A percentile compares a stretch with the other conserved stretches of the same genome.
Evolutionary conservation across 2,113 vertebrate genomes (phyloP).

Genomic region (Plecturocebus donacophilus): DNA sequence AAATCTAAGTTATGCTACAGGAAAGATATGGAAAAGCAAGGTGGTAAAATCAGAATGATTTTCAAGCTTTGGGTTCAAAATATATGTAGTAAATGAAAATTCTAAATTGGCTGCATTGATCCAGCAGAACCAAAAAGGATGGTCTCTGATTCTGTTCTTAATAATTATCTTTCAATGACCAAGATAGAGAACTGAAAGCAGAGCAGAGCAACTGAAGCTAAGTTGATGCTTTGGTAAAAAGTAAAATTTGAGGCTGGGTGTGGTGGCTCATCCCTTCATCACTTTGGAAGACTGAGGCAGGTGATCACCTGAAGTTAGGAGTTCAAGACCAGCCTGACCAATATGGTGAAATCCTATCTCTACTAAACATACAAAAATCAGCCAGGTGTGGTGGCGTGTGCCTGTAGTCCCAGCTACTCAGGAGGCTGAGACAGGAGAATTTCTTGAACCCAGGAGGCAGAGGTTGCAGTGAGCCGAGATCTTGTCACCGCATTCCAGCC

Average conservation of each 20-base stretch:
- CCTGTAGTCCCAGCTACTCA: no score
- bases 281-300: no score
- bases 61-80: not conserved
- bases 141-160: not conserved
- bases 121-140: not conserved
- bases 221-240: not conserved
- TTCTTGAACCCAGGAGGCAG: no score
- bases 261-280: no score
- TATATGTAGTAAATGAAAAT: not conserved
- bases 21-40: not conserved
- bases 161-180: not conserved
- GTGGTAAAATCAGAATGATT: not conserved
- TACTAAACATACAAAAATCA: no score
- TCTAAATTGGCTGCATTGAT: not conserved
- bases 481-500: no score
- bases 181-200: not conserved
- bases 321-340: no score
- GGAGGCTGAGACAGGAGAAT: no score
- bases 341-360: no score
- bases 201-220: not conserved
- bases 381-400: no score
- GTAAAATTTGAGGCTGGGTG: not conserved
- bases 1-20: not conserved
- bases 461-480: no score
- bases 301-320: no score